These are phyloP conservation scores for Drosophila funebris DNA, from an alignment of 1,140 invertebrate genomes.

Conservation along the genomic window DNA sequence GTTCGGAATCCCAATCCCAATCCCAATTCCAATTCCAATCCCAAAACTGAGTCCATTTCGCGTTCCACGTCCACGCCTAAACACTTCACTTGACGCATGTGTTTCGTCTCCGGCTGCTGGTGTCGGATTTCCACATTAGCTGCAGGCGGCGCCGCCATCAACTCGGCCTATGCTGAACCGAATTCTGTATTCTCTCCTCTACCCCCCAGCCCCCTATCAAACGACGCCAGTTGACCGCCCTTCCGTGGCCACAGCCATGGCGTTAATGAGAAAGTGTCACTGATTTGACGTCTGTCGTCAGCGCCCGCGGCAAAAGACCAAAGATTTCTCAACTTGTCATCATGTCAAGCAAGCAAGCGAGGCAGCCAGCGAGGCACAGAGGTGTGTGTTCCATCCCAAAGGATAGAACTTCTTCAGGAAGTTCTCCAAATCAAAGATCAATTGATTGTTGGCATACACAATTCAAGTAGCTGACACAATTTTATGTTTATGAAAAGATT, in stretches of 20 bases:
- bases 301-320: conserved; percentile 64
- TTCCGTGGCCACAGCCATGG: conserved; percentile 12
- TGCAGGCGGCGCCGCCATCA: conserved; percentile 34
- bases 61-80: conserved; percentile 61
- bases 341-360: conserved; percentile 13
- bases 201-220: too few species aligned
- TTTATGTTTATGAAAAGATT: conserved; percentile 10
- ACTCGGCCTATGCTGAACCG: background rate
- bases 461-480: conserved; percentile 49
- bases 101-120: conserved; percentile 53
- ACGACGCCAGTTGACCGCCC: conserved; percentile 5
- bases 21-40: background rate
- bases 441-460: conserved; percentile 30
- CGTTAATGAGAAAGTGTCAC: conserved; percentile 79
- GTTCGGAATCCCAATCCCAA: conserved; percentile 17
- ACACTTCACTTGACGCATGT: conserved; percentile 68
- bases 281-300: conserved; percentile 63
- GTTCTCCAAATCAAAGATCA: conserved; percentile 11
- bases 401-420: conserved; percentile 13
- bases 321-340: conserved; percentile 68
- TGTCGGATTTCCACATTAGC: conserved; percentile 73
- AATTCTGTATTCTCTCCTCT: background rate
- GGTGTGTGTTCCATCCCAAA: conserved; percentile 39
- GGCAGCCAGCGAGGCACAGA: background rate
- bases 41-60: background rate